Base-by-base conservation (phyloP, 2,113 vertebrate species). In the Terrapene triunguis region DNA sequence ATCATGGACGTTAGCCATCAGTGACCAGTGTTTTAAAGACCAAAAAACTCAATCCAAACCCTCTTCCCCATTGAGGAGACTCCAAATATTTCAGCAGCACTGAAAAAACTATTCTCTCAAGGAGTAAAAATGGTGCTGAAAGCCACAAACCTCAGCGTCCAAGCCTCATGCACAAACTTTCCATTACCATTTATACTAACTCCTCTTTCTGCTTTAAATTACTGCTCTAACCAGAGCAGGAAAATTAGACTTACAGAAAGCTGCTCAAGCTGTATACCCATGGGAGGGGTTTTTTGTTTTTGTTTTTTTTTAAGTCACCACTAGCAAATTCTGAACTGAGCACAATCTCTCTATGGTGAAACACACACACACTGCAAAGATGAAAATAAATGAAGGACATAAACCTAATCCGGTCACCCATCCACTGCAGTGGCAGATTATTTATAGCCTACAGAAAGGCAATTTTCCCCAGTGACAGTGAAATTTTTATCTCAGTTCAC, bases 361-460 rank as follows among this genome's bases (percentile, higher is more conserved):
- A 86, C 22, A 44, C 82, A 82, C 24, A 81, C 21, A 35, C 72
- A 82, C 82, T 59, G 24, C 47, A 82, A 95, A 69, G 47, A 83
- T 79, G 83, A 83, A 95, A 96, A 80, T 29, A 92, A 92, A 54
- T 47, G 50, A 57, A 47, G 0, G 4, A 90, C 35, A 59, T 47
- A 94, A 96, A 95, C 80, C 79, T 90, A 95, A 80, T 11, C 65
- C 42, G 80, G 47, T 24, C 87, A 95, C 72, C 35, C 89, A 93
- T 89, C 74, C 53, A 83, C 38, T 89, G 88, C 81, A 92, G 25
- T 21, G 2, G 35, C 74, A 90, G 54, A 17, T 95, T 94, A 89
- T 59, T 55, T 48, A 80, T 47, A 78, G 42, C 42, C 21, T 19
- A 95, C 0, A 0, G 42, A 91, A 97, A 92, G 54, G 82, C 16